A percentile compares a stretch with the other conserved stretches of the same genome.
These are phyloP conservation scores for Solenodon paradoxus DNA, from an alignment of 2,113 vertebrate genomes.

Conservation along the genomic window DNA sequence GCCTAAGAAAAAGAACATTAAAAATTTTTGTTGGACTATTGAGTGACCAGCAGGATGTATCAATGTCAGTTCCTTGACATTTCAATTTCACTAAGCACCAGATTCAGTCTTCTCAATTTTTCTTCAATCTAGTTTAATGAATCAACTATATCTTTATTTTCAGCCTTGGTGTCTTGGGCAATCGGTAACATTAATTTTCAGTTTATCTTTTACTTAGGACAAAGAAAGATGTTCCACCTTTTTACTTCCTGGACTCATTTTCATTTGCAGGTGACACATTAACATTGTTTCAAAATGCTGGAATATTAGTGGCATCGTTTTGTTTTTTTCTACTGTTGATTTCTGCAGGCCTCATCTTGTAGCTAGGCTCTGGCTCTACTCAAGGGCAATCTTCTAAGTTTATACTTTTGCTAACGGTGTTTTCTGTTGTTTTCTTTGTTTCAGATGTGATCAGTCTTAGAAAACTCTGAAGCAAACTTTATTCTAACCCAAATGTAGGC, in stretches of 20 bases:
- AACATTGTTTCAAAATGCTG: background rate
- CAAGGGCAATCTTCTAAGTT: background rate
- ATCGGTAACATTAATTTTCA: slow-evolving; percentile 53
- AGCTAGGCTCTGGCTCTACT: background rate
- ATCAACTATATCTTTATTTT: slow-evolving; percentile 51
- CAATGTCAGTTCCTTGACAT: slow-evolving; percentile 41
- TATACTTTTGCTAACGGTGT: background rate
- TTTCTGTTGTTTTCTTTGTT: slow-evolving; percentile 26
- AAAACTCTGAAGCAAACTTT: background rate
- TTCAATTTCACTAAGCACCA: slow-evolving; percentile 43
- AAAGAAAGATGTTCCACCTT: slow-evolving; percentile 23
- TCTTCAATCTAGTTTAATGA: slow-evolving; percentile 54
- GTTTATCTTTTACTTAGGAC: slow-evolving; percentile 49
- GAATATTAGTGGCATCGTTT: background rate
- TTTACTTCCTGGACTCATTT: background rate
- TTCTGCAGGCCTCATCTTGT: background rate
- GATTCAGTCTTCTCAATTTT: slow-evolving; percentile 54
- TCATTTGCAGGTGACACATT: background rate
- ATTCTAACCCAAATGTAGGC: background rate
- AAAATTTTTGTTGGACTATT: background rate
- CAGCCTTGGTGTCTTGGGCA: slow-evolving; percentile 44
- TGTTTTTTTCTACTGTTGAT: background rate
- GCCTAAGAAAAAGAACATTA: slow-evolving; percentile 41
- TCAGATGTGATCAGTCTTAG: background rate
- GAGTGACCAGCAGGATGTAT: background rate